These are phyloP conservation scores for Enoplosus armatus DNA, from an alignment of 2,797 vertebrate species.

Conservation along the genomic window DNA sequence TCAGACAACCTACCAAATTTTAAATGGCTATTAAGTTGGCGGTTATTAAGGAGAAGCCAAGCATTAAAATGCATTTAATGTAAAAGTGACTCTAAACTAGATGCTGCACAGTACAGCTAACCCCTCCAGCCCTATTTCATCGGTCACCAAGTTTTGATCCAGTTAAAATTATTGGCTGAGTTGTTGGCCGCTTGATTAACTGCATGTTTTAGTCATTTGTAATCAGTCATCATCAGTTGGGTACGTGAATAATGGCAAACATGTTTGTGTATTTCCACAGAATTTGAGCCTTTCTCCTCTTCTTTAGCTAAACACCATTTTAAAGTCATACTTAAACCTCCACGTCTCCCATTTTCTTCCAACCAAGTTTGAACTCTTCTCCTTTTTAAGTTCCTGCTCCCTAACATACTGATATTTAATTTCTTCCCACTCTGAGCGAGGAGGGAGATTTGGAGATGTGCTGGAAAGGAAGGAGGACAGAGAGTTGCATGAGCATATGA, in stretches of 20 bases:
- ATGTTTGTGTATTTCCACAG: neutral
- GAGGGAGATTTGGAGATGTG: slow-evolving; percentile 6
- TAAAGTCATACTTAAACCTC: neutral
- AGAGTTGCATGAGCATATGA: slow-evolving; percentile 15
- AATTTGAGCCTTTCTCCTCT: neutral
- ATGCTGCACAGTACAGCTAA: slow-evolving; percentile 6
- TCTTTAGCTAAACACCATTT: neutral
- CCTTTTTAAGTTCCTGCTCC: neutral
- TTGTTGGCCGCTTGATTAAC: slow-evolving; percentile 21
- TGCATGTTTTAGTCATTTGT: slow-evolving; percentile 29
- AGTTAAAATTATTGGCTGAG: slow-evolving; percentile 20
- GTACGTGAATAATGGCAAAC: neutral
- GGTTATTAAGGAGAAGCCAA: slow-evolving; percentile 76
- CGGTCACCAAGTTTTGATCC: slow-evolving; percentile 28
- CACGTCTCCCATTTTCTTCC: neutral
- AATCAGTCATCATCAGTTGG: neutral
- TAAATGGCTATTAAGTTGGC: slow-evolving; percentile 63
- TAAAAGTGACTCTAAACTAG: slow-evolving; percentile 7
- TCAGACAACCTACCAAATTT: slow-evolving; percentile 54
- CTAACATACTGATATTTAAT: slow-evolving; percentile 12
- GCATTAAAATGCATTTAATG: slow-evolving; percentile 70
- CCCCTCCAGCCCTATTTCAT: slow-evolving; percentile 33
- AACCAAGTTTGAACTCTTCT: neutral
- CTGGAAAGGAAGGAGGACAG: slow-evolving; percentile 5
- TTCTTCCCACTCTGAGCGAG: neutral